Evolutionary conservation across 2,113 vertebrate species (phyloP), one percentile per base, ranked within the genome.

Genomic region (Puntigrus tetrazona): DNA sequence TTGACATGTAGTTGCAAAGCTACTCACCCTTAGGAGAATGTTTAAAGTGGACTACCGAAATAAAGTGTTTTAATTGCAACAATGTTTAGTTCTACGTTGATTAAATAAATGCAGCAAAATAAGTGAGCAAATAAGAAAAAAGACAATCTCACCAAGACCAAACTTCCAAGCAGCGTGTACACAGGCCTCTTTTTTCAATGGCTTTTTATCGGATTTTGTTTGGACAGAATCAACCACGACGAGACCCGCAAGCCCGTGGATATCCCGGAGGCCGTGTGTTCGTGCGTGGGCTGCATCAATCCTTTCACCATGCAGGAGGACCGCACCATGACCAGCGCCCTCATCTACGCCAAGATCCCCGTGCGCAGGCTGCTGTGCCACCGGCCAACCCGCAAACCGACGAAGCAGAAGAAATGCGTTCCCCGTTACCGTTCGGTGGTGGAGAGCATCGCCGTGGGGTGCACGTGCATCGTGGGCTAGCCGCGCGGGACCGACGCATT

Each of bases 301-400:
- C 95, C 96, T 36, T 96, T 96, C 92, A 96, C 94, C 1, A 94
- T 96, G 95, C 95, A 96, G 91, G 96, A 96, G 87, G 96, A 96
- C 82, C 95, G 94, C 82, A 94, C 90, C 91, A 95, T 96, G 95
- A 94, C 94, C 89, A 96, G 96, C 86, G 92, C 95, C 8, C 95
- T 95, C 1, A 95, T 96, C 91, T 95, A 95, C 90, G 95, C 95
- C 89, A 94, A 94, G 63, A 94, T 96, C 86, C 96, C 96, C 0
- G 95, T 96, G 84, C 94, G 93, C 67, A 92, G 95, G 70, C 91
- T 92, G 75, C 92, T 96, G 59, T 96, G 95, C 87, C 86, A 90
- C 67, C 80, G 88, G 81, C 85, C 89, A 81, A 83, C 84, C 0
- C 85, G 79, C 55, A 50, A 88, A 61, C 63, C 67, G 0, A 84